These are phyloP conservation scores for Nasonia giraulti DNA, from an alignment of 1,140 invertebrate genomes.

Conservation along the genomic window DNA sequence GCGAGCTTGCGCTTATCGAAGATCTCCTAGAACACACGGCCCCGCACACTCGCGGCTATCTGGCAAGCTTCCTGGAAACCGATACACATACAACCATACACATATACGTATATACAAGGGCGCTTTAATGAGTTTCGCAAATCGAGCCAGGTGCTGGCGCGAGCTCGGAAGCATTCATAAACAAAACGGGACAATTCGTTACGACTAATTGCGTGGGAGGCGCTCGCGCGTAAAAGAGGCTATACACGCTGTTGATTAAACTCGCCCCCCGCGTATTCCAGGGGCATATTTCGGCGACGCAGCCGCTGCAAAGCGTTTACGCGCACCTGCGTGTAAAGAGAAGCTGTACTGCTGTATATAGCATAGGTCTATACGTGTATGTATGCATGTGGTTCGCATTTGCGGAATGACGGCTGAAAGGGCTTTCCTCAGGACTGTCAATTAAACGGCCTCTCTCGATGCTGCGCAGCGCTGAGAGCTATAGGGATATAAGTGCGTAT, in stretches of 20 bases:
- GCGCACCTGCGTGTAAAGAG: not conserved
- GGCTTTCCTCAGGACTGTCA: not conserved
- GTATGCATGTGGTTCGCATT: not conserved
- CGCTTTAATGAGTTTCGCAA: constrained; percentile 36
- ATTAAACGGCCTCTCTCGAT: not conserved
- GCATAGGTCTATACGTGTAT: not conserved
- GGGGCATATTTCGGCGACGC: not conserved
- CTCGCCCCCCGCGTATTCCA: not conserved
- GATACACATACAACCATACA: no score
- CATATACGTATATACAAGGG: no score
- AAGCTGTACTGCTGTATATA: not conserved
- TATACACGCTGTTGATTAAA: not conserved
- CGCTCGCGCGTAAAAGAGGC: not conserved
- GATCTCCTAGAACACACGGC: constrained; percentile 7
- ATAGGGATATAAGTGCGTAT: no score
- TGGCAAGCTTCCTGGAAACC: not conserved
- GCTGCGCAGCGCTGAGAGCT: not conserved
- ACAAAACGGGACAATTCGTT: constrained; percentile 6
- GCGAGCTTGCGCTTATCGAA: not conserved
- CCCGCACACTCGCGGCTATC: not conserved
- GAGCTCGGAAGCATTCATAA: not conserved
- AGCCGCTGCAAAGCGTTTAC: not conserved
- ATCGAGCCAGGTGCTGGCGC: not conserved
- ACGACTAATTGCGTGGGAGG: not conserved
- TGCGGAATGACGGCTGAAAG: not conserved